Base-by-base conservation (phyloP, 2,113 vertebrate species). In the Regulus satrapa region DNA sequence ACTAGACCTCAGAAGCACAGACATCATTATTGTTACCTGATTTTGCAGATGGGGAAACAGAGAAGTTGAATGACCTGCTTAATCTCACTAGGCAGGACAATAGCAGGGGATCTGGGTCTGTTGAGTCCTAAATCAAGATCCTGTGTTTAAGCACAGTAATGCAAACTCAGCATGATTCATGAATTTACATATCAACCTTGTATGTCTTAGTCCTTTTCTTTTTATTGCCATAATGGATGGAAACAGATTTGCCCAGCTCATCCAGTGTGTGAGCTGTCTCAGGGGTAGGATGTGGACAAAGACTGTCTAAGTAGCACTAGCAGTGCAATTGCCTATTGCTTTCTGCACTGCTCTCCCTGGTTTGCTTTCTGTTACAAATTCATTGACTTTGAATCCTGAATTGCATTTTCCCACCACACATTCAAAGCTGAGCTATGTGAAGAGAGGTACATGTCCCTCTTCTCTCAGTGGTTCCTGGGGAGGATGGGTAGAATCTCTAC, bases 401-500 rank as follows among this genome's bases (percentile, higher is more conserved):
- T 77, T 78, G 15, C 19, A 19, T 45, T 87, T 85, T 12, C 20
- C 43, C 19, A 32, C 28, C 12, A 18, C 13, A 9, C 21, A 23
- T 45, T 86, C 52, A 55, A 43, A 88, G 68, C 32, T 46, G 43
- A 92, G 52, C n/a, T 88, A 18, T n/a, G 25, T 59, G 55, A 76
- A 80, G 46, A 63, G 75, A 61, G 19, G 14, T 67, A 20, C 66
- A 20, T n/a, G 26, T 68, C 29, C 34, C 26, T 15, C 38, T 46
- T 58, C 63, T 88, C 36, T 40, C 45, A 48, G 1, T 55, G 55
- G 41, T 74, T 80, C 46, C 16, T 24, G 20, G 16, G 12, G 29
- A 1, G 3, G 26, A 2, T 0, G 1, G 25, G 17, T 6, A 48
- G 31, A 68, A 45, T 76, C 51, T 79, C 51, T 41, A 1, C 4